Evolutionary conservation across 2,888 invertebrate genomes (phyloP), one percentile per base, ranked within the genome.

Genomic region (Tenthredo mesomela): DNA sequence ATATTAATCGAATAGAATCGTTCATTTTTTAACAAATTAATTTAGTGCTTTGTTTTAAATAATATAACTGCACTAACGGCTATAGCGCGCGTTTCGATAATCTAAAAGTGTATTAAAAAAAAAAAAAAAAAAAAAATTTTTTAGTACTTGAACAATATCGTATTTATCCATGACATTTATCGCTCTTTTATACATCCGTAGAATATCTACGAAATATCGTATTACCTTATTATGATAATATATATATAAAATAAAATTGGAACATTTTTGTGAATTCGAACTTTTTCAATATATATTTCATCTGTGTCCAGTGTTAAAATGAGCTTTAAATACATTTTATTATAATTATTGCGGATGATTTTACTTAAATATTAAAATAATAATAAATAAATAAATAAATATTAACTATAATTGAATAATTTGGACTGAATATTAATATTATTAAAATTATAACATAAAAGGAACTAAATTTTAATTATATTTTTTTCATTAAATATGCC

Each of bases 151-250:
- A 61, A 61, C 12, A 58, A 80, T 37, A 4, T 29, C 1, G 7
- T 37, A 61, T 80, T 61, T 75, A 54, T 61, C 61, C 12, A 87
- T 88, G 88, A 86, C 86, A 85, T 86, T 87, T 85, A 86, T 78
- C 83, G 86, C 85, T 71, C 84, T 87, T 33, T 82, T 84, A 75
- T 86, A 87, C 50, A 85, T 86, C 65, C 85, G 86, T 80, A 86
- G 87, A 77, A 80, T 87, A 80, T 88, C 86, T 85, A 86, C 88
- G 78, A 87, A 88, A 85, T 87, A 86, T 86, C 88, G 88, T 82
- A 87, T 21, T 54, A 54, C 47, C 15, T 7, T 9, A 54, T 15
- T 50, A 54, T 29, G 18, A 29, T 29, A 29, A 33, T 77, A 15
- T 29, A 6, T 50, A 33, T 77, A 15, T 29, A 6, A 50, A 15